Conservation (phyloP, 2,888 invertebrate genomes). For the Podabrus alpinus region DNA sequence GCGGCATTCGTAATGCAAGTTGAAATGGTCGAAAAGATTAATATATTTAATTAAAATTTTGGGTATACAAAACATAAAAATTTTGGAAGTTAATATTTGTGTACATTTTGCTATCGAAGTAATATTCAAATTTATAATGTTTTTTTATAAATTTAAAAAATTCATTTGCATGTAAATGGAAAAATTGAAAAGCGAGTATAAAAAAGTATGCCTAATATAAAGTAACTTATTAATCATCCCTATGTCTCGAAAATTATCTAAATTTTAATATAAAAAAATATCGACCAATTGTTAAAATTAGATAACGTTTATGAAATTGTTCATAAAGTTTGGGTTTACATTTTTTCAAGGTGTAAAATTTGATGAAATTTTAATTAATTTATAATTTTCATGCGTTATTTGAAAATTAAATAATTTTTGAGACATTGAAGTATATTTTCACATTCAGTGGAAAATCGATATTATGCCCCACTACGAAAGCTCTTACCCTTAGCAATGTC, state of each 20-base stretch:
- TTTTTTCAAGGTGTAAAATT: background rate
- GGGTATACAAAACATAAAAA: background rate
- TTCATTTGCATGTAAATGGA: background rate
- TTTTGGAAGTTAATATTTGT: background rate
- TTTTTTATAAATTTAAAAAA: background rate
- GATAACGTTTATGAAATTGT: background rate
- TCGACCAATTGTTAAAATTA: background rate
- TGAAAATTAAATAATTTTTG: background rate
- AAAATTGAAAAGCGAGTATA: background rate
- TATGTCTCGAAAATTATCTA: background rate
- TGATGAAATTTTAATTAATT: background rate
- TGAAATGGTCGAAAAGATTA: too few relatives aligned
- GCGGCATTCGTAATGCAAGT: too few relatives aligned
- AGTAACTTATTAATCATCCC: background rate
- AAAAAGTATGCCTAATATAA: background rate
- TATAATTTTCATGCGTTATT: background rate
- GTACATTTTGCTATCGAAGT: background rate
- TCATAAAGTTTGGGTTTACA: background rate
- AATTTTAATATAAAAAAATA: background rate
- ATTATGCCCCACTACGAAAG: conserved; percentile 20
- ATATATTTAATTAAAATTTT: background rate
- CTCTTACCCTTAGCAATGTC: conserved; percentile 17
- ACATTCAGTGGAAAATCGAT: conserved; percentile 24
- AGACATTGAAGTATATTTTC: conserved; percentile 20
- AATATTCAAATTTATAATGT: background rate